Evolutionary conservation across 2,797 vertebrate genomes (phyloP), one percentile per base, ranked within the genome.

Genomic region (Ptychobarbus kaznakovi): DNA sequence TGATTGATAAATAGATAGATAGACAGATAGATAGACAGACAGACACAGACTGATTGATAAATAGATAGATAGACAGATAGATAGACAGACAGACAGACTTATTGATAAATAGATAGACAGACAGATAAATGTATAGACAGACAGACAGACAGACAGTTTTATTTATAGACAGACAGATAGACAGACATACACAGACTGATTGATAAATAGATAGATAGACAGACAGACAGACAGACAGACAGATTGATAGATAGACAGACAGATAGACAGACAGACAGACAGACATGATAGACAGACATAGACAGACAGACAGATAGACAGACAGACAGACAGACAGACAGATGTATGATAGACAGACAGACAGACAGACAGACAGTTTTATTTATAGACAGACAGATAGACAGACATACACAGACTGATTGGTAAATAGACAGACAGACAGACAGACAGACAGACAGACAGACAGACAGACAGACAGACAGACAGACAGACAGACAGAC

Each of bases 381-480:
- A n/a, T n/a, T n/a, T n/a, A n/a, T n/a, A 2, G 22, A 46, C 0
- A 6, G 69, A 73, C 1, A 0, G 12, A 46, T 0, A 2, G 40
- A 46, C 12, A 5, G 42, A 73, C n/a, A n/a, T n/a, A n/a, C n/a
- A n/a, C n/a, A n/a, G n/a, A n/a, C n/a, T n/a, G n/a, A n/a, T n/a
- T n/a, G n/a, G n/a, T 0, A 0, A 42, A 40, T 8, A 18, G 15
- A 32, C 1, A 28, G 28, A 32, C 0, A 2, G 13, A 69, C 0
- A 32, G 25, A 65, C 4, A 11, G 56, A 56, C 0, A n/a, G 9
- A 58, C 9, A 4, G 25, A 65, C 1, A 15, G 28, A 65, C 0
- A 32, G 13, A 66, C 0, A 6, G 12, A 65, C n/a, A n/a, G 13
- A 18, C 1, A 12, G 25, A 13, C 1, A 25, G 9, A 10, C n/a